Evolutionary conservation across 2,888 invertebrate genomes (phyloP).

Genomic region (Ctena decussata): DNA sequence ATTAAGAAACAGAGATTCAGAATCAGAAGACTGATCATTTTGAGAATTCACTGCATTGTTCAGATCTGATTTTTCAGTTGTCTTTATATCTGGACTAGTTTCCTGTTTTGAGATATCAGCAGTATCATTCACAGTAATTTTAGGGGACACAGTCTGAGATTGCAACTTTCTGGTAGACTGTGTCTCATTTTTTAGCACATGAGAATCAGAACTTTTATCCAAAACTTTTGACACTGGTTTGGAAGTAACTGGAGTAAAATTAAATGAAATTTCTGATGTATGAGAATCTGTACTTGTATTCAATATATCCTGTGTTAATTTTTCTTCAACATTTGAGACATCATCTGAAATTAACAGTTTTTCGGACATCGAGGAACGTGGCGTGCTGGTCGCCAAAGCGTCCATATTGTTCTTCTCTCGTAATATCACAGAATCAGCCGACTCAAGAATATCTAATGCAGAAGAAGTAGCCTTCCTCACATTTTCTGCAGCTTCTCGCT

Average conservation of each 20-base stretch:
- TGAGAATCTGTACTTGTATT: constrained; percentile 52
- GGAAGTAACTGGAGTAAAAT: constrained; percentile 36
- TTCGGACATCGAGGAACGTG: constrained; percentile 54
- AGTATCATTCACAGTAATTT: background rate
- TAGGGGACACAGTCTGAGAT: background rate
- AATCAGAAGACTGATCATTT: constrained; percentile 14
- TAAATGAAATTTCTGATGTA: constrained; percentile 59
- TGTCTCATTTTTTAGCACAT: background rate
- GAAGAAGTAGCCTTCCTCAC: constrained; percentile 76
- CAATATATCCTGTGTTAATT: constrained; percentile 17
- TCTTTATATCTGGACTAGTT: background rate
- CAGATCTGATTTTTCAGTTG: constrained; percentile 18
- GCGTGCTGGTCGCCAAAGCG: constrained; percentile 67
- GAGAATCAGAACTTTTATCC: background rate
- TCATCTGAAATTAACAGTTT: constrained; percentile 41
- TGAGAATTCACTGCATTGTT: constrained; percentile 24
- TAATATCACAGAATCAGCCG: constrained; percentile 71
- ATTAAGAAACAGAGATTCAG: constrained; percentile 61
- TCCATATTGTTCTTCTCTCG: constrained; percentile 38
- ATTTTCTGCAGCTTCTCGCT: constrained; percentile 75
- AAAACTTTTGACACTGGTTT: background rate
- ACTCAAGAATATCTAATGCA: constrained; percentile 75
- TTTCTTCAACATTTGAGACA: constrained; percentile 44
- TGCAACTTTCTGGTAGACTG: background rate
- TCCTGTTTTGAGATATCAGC: background rate